phyloP scores from a whole-genome alignment of 2,113 vertebrate genomes.

The Pica pica region DNA sequence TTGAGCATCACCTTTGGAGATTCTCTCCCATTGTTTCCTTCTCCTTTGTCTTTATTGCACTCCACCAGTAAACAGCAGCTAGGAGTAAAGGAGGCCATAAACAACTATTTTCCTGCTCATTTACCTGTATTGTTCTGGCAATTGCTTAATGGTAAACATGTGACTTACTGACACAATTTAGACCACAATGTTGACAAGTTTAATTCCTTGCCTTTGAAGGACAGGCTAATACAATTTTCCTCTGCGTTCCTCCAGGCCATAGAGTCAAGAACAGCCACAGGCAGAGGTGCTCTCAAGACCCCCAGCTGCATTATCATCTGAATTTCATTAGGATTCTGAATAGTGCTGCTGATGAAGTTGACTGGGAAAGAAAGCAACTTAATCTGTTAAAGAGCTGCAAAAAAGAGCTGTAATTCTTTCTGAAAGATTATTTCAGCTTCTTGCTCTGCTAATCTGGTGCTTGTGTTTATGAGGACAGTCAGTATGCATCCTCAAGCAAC shows the following conservation, averaged over 20 bases:
- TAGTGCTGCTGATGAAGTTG: background rate
- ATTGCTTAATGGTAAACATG: background rate
- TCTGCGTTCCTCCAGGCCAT: background rate
- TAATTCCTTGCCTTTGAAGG: background rate
- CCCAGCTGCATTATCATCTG: background rate
- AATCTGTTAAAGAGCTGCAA: background rate
- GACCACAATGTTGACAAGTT: background rate
- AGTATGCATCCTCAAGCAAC: background rate
- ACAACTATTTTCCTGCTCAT: background rate
- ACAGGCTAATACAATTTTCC: background rate
- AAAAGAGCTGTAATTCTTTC: background rate
- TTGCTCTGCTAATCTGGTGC: background rate
- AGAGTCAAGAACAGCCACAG: background rate
- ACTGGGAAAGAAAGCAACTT: background rate
- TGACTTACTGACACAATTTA: background rate
- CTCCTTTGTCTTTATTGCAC: background rate
- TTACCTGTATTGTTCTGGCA: background rate
- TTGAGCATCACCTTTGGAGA: background rate
- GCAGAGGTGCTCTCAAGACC: background rate
- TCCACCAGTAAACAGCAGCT: background rate
- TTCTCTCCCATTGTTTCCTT: background rate
- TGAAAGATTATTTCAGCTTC: slow-evolving; percentile 9
- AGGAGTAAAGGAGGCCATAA: background rate
- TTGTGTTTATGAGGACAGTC: slow-evolving; percentile 1
- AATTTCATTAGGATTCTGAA: slow-evolving; percentile 28